phyloP scores from a whole-genome alignment of 2,888 invertebrate species.

The Trachelus tabidus region DNA sequence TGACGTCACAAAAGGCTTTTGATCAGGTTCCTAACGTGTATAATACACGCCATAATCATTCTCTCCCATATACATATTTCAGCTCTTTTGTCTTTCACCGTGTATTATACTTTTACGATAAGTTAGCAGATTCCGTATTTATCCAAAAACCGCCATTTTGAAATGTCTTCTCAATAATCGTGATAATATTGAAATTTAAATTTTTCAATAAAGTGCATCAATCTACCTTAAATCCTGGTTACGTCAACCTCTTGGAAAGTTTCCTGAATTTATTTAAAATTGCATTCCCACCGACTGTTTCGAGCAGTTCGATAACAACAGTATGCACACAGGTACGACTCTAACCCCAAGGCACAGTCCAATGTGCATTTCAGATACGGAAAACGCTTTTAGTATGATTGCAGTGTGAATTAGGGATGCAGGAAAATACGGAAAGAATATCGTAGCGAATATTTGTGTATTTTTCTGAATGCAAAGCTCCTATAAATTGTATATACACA shows the following conservation, averaged over 20 bases:
- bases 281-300: background rate
- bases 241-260: background rate
- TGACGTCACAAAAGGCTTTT: background rate
- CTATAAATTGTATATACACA: background rate
- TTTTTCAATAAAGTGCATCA: background rate
- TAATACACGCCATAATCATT: background rate
- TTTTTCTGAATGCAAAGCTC: background rate
- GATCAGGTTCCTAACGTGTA: background rate
- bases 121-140: background rate
- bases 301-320: background rate
- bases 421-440: background rate
- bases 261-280: background rate
- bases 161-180: background rate
- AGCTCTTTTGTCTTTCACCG: background rate
- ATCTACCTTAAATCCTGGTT: background rate
- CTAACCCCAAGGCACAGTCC: background rate
- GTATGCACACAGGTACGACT: background rate
- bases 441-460: background rate
- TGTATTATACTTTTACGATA: background rate
- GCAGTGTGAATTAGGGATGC: background rate
- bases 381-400: background rate
- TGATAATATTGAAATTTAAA: background rate
- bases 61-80: background rate
- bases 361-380: background rate
- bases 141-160: background rate